Evolutionary conservation across 2,797 vertebrate species (phyloP), one percentile per base, ranked within the genome.

Genomic region (Sciurus carolinensis): DNA sequence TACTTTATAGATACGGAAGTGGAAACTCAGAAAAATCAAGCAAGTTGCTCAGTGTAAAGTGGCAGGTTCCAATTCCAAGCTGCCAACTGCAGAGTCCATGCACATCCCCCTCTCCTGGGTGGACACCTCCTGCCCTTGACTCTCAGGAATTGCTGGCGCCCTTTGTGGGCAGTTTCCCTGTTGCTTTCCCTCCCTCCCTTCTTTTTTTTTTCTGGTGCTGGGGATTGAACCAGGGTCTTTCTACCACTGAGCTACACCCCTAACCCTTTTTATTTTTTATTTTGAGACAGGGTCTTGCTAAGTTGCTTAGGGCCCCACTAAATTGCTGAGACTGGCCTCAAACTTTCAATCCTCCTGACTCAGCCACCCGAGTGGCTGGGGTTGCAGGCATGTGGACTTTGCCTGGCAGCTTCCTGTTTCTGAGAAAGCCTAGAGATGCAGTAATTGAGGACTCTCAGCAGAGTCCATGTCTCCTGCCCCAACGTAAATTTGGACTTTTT

Each of bases 1-100:
- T 20, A 42, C 30, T 64, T 47, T 36, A 36, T 17, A 52, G 69
- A 36, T 3, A 62, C 28, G 28, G 33, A 59, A 33, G 28, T 2
- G 42, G 59, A 71, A 47, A 39, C 54, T 73, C 28, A 0, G 64
- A 39, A 72, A 9, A 52, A 28, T 28, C 10, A 81, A 72, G 42
- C 0, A 30, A 24, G 33, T 11, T 9, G 7, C 42, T 39, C 20
- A 3, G 12, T 0, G 3, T 14, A 0, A n/a, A 33, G 28, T 1
- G n/a, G 42, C 26, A 36, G 59, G 47, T 10, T 11, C n/a, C 5
- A n/a, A 13, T 13, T 2, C 7, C 0, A 24, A 26, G 10, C 26
- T 50, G 39, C 17, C 20, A 36, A 15, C 13, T 4, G n/a, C 5
- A 22, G 5, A 33, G 33, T 18, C 42, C 5, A 0, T 0, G 15